Percentiles rank a stretch among this genome's conserved stretches.
Evolutionary conservation across 2,113 vertebrate species (phyloP).

Genomic region (Neotragus moschatus): DNA sequence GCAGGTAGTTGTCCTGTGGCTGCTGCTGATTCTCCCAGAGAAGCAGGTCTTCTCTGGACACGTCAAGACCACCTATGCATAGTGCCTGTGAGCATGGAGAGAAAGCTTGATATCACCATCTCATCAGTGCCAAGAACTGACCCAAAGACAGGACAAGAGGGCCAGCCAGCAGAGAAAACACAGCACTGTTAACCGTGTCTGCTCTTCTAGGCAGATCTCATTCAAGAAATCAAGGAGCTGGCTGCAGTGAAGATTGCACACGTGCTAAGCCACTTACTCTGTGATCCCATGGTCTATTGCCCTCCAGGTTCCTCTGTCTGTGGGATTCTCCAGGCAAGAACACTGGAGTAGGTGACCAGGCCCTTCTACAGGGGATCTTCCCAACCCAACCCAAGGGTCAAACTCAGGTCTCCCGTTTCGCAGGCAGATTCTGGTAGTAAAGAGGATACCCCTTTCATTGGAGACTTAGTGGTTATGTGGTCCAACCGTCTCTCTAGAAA

Average conservation of each 20-base stretch:
- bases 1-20: accelerated
- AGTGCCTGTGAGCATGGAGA: too few relatives aligned
- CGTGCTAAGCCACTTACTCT: too few relatives aligned
- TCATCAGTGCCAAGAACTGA: background rate
- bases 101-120: background rate
- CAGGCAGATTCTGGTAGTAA: background rate
- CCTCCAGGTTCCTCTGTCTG: background rate
- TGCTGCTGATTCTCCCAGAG: background rate
- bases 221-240: too few relatives aligned
- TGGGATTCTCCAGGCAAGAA: background rate
- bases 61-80: accelerated
- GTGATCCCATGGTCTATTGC: background rate
- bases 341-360: background rate
- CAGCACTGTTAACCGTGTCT: background rate
- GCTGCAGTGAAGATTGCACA: accelerated
- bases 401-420: background rate
- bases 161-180: background rate
- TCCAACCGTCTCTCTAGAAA: background rate
- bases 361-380: background rate
- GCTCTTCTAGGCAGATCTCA: background rate
- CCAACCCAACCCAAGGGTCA: background rate
- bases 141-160: background rate
- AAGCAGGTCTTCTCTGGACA: background rate
- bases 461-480: too few relatives aligned
- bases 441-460: background rate